These are phyloP conservation scores for Cyprinodon tularosa DNA, from an alignment of 2,113 vertebrate species.

Conservation along the genomic window DNA sequence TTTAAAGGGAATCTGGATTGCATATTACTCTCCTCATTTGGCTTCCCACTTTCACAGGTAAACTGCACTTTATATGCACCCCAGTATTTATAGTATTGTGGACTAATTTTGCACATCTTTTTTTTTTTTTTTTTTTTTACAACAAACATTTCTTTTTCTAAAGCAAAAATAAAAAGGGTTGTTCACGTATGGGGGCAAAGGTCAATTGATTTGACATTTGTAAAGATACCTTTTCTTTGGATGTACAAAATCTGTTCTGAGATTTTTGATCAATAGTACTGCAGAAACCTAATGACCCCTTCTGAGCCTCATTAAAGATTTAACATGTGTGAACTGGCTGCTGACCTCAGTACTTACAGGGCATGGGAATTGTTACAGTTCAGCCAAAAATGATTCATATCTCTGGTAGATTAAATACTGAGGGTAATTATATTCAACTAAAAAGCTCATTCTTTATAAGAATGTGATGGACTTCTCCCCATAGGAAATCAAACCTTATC, in stretches of 20 bases:
- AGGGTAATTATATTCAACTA: background rate
- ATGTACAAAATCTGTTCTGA: background rate
- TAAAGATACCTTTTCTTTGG: background rate
- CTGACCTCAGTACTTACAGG: background rate
- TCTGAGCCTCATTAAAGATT: background rate
- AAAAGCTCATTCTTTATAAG: background rate
- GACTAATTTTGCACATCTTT: background rate
- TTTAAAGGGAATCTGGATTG: background rate
- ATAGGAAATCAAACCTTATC: background rate
- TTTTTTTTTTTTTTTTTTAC: background rate
- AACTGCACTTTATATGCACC: background rate
- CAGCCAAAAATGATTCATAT: background rate
- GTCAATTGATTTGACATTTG: background rate
- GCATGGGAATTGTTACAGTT: background rate
- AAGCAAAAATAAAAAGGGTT: too few relatives aligned
- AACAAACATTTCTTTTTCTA: background rate
- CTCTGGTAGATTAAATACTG: background rate
- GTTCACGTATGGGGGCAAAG: background rate
- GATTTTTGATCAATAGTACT: background rate
- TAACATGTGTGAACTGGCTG: background rate
- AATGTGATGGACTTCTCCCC: too few relatives aligned
- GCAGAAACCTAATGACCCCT: background rate
- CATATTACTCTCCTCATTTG: background rate
- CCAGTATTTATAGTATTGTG: background rate
- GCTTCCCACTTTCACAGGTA: background rate